phyloP scores from a whole-genome alignment of 2,113 vertebrate genomes.

The Plecotus auritus region DNA sequence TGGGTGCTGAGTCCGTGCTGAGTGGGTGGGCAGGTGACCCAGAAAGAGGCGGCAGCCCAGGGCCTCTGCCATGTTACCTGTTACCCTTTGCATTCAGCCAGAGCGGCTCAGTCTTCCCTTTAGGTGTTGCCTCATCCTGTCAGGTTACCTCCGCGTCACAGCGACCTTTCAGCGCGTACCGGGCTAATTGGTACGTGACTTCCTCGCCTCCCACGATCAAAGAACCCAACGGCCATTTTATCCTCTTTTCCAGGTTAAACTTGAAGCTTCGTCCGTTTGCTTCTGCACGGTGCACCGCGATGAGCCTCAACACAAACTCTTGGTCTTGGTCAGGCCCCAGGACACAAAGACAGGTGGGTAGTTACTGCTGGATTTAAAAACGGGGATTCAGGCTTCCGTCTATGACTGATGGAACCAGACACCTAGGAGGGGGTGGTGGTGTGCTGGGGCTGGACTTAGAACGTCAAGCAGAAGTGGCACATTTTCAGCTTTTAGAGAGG shows the following conservation, averaged over 20 bases:
- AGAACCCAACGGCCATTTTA: slow-evolving; percentile 55
- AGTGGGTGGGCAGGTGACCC: rapidly evolving
- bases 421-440: background rate
- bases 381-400: background rate
- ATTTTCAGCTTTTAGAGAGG: background rate
- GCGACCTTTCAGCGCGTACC: background rate
- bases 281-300: slow-evolving; percentile 77
- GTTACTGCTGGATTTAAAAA: slow-evolving; percentile 31
- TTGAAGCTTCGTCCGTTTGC: slow-evolving; percentile 74
- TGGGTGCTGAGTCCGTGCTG: background rate
- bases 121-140: background rate
- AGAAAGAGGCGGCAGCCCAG: background rate
- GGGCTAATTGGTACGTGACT: background rate
- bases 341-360: slow-evolving; percentile 82
- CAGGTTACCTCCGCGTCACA: background rate
- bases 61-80: background rate
- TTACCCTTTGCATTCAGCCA: background rate
- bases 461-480: too few relatives aligned
- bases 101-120: background rate
- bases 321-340: slow-evolving; percentile 80
- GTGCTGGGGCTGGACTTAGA: background rate
- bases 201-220: background rate
- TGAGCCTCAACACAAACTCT: slow-evolving; percentile 71
- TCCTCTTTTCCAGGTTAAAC: slow-evolving; percentile 76
- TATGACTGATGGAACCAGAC: too few relatives aligned